phyloP scores from a whole-genome alignment of 2,888 invertebrate species.

The Hipparchia sbordonii region DNA sequence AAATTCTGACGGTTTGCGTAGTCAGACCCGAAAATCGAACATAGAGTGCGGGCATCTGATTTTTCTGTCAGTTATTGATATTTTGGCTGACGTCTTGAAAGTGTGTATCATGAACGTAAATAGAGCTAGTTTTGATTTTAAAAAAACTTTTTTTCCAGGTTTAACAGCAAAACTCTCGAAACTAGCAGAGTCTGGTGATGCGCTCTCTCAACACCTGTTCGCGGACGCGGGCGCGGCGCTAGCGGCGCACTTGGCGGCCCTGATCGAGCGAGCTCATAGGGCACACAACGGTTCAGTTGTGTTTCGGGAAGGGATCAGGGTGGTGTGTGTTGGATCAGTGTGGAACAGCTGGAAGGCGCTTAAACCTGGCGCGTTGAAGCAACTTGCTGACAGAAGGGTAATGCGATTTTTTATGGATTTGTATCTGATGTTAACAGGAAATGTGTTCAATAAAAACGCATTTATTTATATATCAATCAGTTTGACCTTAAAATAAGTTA shows the following conservation, averaged over 20 bases:
- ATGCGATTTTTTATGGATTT: constrained; percentile 6
- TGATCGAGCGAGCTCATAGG: constrained; percentile 74
- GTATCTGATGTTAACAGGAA: too few species aligned
- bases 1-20: too few species aligned
- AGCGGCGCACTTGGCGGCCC: constrained; percentile 85
- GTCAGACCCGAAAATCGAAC: too few species aligned
- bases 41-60: too few species aligned
- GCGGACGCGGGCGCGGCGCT: constrained; percentile 88
- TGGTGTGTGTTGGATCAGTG: constrained; percentile 97
- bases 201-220: constrained; percentile 85
- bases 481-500: too few species aligned
- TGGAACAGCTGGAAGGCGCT: constrained; percentile 96
- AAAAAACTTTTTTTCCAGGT: constrained; percentile 60
- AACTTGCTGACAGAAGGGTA: constrained; percentile 71
- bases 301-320: constrained; percentile 83
- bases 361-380: constrained; percentile 85
- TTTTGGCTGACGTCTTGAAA: too few species aligned
- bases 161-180: constrained; percentile 88
- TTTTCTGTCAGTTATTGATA: too few species aligned
- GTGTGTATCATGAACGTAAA: too few species aligned
- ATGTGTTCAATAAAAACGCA: too few species aligned
- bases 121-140: too few species aligned
- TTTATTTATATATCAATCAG: too few species aligned
- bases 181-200: constrained; percentile 88
- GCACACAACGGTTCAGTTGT: constrained; percentile 68